Conservation (phyloP, 2,797 vertebrate genomes). For the Phrynocephalus vlangalii region DNA sequence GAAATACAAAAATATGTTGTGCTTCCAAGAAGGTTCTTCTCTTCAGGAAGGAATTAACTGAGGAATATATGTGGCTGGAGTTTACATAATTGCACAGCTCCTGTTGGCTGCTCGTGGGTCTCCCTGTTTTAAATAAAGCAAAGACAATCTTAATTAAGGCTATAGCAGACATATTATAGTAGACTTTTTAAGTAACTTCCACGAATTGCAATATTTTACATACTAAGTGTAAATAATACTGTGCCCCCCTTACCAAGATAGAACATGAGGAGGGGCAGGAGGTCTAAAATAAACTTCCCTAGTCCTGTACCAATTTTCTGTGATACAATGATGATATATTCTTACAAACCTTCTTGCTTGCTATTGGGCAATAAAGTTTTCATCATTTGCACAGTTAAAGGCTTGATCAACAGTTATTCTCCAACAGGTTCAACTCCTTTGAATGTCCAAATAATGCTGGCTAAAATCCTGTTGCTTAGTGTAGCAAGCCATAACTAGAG, state of each 20-base stretch:
- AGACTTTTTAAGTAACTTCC: background rate
- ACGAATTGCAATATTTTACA: background rate
- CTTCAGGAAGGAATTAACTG: conserved; percentile 74
- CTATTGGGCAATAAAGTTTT: background rate
- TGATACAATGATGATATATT: background rate
- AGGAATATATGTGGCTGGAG: conserved; percentile 57
- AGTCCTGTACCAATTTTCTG: background rate
- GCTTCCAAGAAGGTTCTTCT: conserved; percentile 81
- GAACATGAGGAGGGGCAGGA: background rate
- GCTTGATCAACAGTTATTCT: background rate
- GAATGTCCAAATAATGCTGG: background rate
- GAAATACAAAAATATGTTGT: conserved; percentile 87
- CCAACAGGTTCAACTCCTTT: background rate
- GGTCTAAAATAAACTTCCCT: background rate
- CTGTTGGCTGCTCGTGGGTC: conserved; percentile 70
- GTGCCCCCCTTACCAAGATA: background rate
- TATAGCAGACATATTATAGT: background rate
- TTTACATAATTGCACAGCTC: conserved; percentile 88
- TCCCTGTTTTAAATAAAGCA: conserved; percentile 75
- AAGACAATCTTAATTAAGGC: conserved; percentile 11
- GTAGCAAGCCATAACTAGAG: too few relatives aligned
- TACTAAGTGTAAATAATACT: background rate
- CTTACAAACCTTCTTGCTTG: background rate
- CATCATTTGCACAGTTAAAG: background rate
- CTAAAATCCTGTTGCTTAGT: too few relatives aligned